Conservation (phyloP, 1,140 invertebrate genomes). For the Olivierus martensii region DNA sequence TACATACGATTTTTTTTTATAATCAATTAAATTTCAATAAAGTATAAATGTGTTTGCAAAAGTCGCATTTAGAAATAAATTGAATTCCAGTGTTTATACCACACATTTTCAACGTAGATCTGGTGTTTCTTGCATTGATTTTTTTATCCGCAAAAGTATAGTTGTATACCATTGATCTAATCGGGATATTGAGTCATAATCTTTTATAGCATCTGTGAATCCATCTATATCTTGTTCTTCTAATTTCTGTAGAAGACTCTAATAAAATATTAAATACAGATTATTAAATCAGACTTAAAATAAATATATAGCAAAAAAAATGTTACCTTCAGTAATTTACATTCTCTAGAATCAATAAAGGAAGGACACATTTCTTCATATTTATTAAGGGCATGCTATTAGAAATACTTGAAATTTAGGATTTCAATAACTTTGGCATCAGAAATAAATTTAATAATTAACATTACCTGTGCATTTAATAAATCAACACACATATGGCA, state of each 20-base stretch:
- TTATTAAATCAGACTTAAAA: neutral
- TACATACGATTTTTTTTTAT: too few relatives aligned
- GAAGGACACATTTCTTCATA: slow-evolving; percentile 90
- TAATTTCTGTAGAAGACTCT: slow-evolving; percentile 76
- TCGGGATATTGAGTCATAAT: slow-evolving; percentile 93
- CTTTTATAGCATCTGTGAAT: slow-evolving; percentile 89
- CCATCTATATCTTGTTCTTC: slow-evolving; percentile 92
- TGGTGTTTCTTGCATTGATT: slow-evolving; percentile 33
- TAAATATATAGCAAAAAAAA: neutral
- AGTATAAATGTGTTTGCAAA: too few relatives aligned
- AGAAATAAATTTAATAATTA: neutral
- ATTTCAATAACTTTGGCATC: too few relatives aligned
- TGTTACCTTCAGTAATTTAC: slow-evolving; percentile 76
- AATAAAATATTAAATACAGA: slow-evolving; percentile 2
- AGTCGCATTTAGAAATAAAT: too few relatives aligned
- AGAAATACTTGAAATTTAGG: too few relatives aligned
- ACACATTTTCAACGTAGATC: slow-evolving; percentile 1
- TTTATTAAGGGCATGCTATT: slow-evolving; percentile 66
- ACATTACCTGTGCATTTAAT: slow-evolving; percentile 59
- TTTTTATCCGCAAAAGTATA: slow-evolving; percentile 90
- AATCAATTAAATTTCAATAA: too few relatives aligned
- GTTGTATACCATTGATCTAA: slow-evolving; percentile 97
- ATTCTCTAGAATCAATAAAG: slow-evolving; percentile 85
- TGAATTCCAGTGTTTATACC: too few relatives aligned
- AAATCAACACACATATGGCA: slow-evolving; percentile 91